Percentiles rank a stretch among this genome's conserved stretches.
phyloP scores from a whole-genome alignment of 2,797 vertebrate genomes.

The Anguilla anguilla region DNA sequence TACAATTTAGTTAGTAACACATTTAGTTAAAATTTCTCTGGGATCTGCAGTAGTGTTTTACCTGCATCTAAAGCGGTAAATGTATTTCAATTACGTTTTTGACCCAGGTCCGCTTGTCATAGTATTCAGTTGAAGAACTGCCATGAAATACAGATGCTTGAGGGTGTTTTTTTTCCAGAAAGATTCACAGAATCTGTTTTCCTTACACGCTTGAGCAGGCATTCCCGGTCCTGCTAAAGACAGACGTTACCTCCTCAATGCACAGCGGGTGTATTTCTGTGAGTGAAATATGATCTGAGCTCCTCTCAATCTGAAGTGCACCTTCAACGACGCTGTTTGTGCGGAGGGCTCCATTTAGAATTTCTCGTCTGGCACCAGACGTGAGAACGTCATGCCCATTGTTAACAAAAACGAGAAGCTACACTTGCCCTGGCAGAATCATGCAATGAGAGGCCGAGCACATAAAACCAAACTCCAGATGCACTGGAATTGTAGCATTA shows the following conservation, averaged over 20 bases:
- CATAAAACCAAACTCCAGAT: not conserved
- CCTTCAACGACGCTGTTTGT: constrained; percentile 49
- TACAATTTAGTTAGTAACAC: not conserved
- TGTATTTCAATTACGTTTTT: not conserved
- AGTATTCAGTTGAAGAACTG: not conserved
- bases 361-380: not conserved
- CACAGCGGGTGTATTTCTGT: constrained; percentile 60
- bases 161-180: not conserved
- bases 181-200: not conserved
- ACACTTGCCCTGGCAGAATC: not conserved
- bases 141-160: not conserved
- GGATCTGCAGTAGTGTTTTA: not conserved
- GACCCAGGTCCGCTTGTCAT: not conserved
- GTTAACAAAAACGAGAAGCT: not conserved
- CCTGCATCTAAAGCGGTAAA: not conserved
- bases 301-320: constrained; percentile 57
- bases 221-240: not conserved
- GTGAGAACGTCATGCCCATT: not conserved
- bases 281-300: constrained; percentile 67
- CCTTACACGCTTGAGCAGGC: not conserved
- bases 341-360: not conserved
- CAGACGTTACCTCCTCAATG: not conserved
- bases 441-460: not conserved
- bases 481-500: not conserved
- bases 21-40: not conserved